Conservation (phyloP, 2,888 invertebrate species). For the Lithosia quadra region DNA sequence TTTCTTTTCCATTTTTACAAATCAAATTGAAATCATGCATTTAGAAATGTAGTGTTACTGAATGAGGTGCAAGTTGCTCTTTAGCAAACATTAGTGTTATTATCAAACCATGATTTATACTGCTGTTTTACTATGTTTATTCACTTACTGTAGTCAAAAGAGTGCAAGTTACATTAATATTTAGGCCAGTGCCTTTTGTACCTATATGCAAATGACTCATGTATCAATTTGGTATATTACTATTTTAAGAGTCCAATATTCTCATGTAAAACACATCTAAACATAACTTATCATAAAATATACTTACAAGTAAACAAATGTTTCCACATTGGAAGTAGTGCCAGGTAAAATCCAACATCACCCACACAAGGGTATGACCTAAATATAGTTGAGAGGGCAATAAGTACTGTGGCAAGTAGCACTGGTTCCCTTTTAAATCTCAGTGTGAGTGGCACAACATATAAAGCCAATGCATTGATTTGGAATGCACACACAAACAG, state of each 20-base stretch:
- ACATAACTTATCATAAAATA: conserved; percentile 8
- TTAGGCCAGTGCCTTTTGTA: too few species aligned
- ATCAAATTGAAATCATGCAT: too few species aligned
- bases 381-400: conserved; percentile 95
- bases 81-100: too few species aligned
- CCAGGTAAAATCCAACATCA: conserved; percentile 96
- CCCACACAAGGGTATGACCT: conserved; percentile 98
- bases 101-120: too few species aligned
- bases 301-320: conserved; percentile 95
- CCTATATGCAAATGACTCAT: too few species aligned
- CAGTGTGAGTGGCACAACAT: conserved; percentile 95
- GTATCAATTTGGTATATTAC: neutral
- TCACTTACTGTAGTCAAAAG: too few species aligned
- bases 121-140: too few species aligned
- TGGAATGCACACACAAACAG: conserved; percentile 99
- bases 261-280: neutral
- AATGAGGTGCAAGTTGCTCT: too few species aligned
- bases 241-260: neutral
- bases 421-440: conserved; percentile 93
- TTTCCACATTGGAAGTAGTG: conserved; percentile 96
- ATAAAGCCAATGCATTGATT: conserved; percentile 96
- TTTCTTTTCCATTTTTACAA: too few species aligned
- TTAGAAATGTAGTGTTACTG: too few species aligned
- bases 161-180: too few species aligned
- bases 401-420: conserved; percentile 92